These are phyloP conservation scores for Cydia splendana DNA, from an alignment of 1,140 invertebrate genomes.

Conservation along the genomic window DNA sequence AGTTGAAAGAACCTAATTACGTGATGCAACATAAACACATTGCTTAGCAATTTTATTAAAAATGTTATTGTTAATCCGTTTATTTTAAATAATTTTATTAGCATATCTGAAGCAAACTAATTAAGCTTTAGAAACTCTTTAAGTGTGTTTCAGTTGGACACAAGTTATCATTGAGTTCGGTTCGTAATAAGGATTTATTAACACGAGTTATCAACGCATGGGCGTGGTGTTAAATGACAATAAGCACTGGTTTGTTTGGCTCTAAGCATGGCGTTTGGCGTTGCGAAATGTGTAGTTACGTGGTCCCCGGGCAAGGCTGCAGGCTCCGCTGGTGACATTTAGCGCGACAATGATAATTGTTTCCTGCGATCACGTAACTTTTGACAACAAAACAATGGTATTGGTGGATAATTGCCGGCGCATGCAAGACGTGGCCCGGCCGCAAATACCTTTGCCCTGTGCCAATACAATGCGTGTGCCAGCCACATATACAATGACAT, in stretches of 20 bases:
- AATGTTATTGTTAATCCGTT: not conserved
- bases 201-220: slow-evolving; percentile 29
- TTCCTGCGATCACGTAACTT: slow-evolving; percentile 50
- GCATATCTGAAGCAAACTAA: not conserved
- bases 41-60: not conserved
- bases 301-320: slow-evolving; percentile 44
- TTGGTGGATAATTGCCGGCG: slow-evolving; percentile 12
- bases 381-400: slow-evolving; percentile 46
- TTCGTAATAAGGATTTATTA: slow-evolving; percentile 18
- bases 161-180: not conserved
- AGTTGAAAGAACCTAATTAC: not conserved
- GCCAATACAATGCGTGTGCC: not conserved
- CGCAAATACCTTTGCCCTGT: not conserved
- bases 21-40: not conserved
- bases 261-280: slow-evolving; percentile 37
- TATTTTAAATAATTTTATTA: not conserved
- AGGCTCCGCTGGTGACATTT: slow-evolving; percentile 48
- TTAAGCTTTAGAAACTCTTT: not conserved
- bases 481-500: not conserved
- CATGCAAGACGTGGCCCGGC: slow-evolving; percentile 11
- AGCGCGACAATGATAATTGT: slow-evolving; percentile 51
- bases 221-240: slow-evolving; percentile 28
- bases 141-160: not conserved
- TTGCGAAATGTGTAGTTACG: slow-evolving; percentile 37
- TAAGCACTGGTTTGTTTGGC: slow-evolving; percentile 26